phyloP scores from a whole-genome alignment of 2,888 invertebrate species.

The Cryptus armator region DNA sequence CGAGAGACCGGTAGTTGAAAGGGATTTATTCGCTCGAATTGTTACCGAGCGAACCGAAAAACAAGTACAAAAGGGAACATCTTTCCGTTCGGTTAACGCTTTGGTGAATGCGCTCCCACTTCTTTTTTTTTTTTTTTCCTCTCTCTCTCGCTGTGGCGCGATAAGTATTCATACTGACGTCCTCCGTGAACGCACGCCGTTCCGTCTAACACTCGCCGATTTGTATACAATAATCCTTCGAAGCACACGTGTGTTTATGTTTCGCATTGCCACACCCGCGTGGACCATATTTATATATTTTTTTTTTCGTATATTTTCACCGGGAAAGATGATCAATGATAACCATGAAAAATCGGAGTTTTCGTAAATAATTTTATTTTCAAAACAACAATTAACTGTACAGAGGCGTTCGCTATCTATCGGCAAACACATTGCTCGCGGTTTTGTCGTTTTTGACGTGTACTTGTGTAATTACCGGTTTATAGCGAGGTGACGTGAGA shows the following conservation, averaged over 20 bases:
- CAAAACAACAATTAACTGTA: too few relatives aligned
- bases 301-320: not conserved
- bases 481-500: slow-evolving; percentile 4
- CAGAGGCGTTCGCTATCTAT: not conserved
- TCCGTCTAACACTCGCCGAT: not conserved
- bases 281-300: not conserved
- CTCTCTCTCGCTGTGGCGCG: too few relatives aligned
- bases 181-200: not conserved
- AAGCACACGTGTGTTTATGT: slow-evolving; percentile 11
- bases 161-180: too few relatives aligned
- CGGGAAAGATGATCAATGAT: not conserved
- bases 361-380: too few relatives aligned
- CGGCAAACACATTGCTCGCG: slow-evolving; percentile 20
- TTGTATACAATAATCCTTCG: not conserved
- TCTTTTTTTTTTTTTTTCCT: too few relatives aligned
- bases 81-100: slow-evolving; percentile 4
- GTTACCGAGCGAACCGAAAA: slow-evolving; percentile 6
- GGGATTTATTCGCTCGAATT: slow-evolving; percentile 22
- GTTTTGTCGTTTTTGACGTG: not conserved
- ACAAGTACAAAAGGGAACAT: not conserved
- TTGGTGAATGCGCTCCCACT: not conserved
- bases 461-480: slow-evolving; percentile 31
- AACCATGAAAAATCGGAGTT: too few relatives aligned
- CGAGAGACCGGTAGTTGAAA: not conserved
- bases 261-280: slow-evolving; percentile 1